Evolutionary conservation across 2,113 vertebrate genomes (phyloP).

Genomic region (Ahaetulla prasina): DNA sequence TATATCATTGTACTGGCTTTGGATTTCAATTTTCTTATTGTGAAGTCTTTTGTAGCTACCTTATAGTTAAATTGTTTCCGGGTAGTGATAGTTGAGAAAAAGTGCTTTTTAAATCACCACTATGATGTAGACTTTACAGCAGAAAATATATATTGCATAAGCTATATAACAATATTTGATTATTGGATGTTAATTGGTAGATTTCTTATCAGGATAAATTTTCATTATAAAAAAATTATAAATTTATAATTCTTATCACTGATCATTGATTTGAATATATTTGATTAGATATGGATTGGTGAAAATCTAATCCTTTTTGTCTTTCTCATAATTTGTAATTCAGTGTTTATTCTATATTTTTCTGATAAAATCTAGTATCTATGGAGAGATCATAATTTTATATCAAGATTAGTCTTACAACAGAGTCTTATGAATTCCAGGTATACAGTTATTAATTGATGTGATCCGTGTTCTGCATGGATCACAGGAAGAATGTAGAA

Average conservation of each 20-base stretch:
- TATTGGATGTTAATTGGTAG: not conserved
- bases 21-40: not conserved
- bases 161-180: not conserved
- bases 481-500: constrained; percentile 90
- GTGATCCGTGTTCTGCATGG: constrained; percentile 86
- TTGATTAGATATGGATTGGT: not conserved
- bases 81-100: not conserved
- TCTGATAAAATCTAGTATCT: not conserved
- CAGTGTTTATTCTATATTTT: not conserved
- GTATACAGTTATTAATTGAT: constrained; percentile 90
- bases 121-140: not conserved
- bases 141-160: not conserved
- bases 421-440: constrained; percentile 61
- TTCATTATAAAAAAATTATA: not conserved
- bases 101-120: not conserved
- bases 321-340: not conserved
- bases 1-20: not conserved
- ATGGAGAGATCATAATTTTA: not conserved
- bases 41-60: not conserved
- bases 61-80: not conserved
- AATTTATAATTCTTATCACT: not conserved
- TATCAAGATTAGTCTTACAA: not conserved
- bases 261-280: not conserved
- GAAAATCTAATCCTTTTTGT: not conserved
- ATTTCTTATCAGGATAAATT: not conserved